Percentiles rank a stretch among this genome's conserved stretches.
Evolutionary conservation across 2,888 invertebrate genomes (phyloP).

Genomic region (Isoperla grammatica): DNA sequence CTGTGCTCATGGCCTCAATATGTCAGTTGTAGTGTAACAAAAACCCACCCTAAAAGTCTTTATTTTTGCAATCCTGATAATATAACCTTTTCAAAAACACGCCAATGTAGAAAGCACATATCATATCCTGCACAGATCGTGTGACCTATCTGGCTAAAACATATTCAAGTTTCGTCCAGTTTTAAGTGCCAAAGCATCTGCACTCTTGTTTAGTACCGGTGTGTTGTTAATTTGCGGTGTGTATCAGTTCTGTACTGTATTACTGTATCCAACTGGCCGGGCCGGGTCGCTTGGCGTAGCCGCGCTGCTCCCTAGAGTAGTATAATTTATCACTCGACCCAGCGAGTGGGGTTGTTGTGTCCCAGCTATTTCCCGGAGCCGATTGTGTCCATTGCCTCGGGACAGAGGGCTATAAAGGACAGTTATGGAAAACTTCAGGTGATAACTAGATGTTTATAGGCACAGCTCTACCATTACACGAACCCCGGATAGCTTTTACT

Average conservation of each 20-base stretch:
- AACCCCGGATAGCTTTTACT: too few species aligned
- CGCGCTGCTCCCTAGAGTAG: background rate
- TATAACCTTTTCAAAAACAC: too few species aligned
- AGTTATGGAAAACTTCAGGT: constrained; percentile 16
- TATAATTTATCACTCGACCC: constrained; percentile 1
- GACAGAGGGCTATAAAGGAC: background rate
- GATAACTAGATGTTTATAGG: constrained; percentile 16
- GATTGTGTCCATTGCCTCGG: constrained; percentile 2
- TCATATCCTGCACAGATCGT: too few species aligned
- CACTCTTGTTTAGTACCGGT: background rate
- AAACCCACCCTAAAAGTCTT: too few species aligned
- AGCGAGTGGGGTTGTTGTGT: background rate
- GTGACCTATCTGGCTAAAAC: too few species aligned
- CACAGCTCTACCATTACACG: too few species aligned
- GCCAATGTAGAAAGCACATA: too few species aligned
- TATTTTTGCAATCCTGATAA: too few species aligned
- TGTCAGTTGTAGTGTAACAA: too few species aligned
- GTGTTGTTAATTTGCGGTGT: background rate
- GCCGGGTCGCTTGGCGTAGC: background rate
- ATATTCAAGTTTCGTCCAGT: background rate
- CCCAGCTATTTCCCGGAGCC: background rate
- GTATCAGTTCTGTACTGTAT: background rate
- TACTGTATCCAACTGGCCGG: background rate
- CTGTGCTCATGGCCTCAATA: too few species aligned
- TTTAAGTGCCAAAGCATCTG: too few species aligned